Base-by-base conservation (phyloP, 1,140 invertebrate genomes). In the Drosophila micromelanica region DNA sequence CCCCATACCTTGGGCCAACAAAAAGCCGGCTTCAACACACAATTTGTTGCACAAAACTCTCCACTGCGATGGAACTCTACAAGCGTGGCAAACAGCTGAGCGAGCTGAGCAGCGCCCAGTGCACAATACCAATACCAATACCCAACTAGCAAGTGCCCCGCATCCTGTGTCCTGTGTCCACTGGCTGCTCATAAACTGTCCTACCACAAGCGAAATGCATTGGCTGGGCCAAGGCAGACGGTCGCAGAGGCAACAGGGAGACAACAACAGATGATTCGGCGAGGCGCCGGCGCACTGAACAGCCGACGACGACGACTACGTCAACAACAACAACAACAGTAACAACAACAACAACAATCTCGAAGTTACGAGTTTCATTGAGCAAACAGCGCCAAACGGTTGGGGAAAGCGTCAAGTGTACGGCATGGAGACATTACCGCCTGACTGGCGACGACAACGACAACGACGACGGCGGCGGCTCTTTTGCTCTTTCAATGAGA, bases 191-290 rank as follows among this genome's bases (percentile, higher is more conserved):
- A 56, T 72, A 69, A 73, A 60, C 48, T 76, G 87, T 80, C 87
- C 87, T 90, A 90, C 87, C 87, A 73, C 87, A 90, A 90, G 72
- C 74, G 32, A 80, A 90, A 87, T 90, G 82, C 79, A 87, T 73
- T 90, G 81, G 84, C 76, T 82, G 84, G 76, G 64, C 57, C 69
- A 65, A 35, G 59, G 62, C 56, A 61, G 15, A 43, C 46, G 55
- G 38, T 30, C 23, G 61, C 57, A 17, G 49, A n/a, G 56, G 63
- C 42, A 40, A 30, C 60, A 56, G 38, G 61, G 48, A 46, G 62
- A 63, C 80, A 78, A 81, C 76, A 82, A 87, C 82, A 87, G 82
- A 87, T 87, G 84, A 90, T 89, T 84, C 60, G 63, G 54, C 13
- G 48, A 13, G 54, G 64, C 52, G 38, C 75, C 6, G 69, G 80